phyloP scores from a whole-genome alignment of 2,888 invertebrate species.

The Gibbula magus region DNA sequence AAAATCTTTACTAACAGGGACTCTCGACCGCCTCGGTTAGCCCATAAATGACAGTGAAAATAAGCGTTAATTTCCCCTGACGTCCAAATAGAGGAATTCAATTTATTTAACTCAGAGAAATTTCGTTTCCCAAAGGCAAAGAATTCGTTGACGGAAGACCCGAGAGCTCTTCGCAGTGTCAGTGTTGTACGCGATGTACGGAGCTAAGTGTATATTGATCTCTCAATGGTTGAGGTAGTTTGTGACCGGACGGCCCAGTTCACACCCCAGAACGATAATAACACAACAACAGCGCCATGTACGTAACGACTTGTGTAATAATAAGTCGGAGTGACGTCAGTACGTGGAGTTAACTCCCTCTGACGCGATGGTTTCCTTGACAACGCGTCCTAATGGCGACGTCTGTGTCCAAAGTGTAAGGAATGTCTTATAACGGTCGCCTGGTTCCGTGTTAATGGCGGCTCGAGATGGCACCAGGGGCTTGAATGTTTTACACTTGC shows the following conservation, averaged over 20 bases:
- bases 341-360: not conserved
- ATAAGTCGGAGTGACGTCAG: slow-evolving; percentile 12
- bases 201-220: slow-evolving; percentile 2
- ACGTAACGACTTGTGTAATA: not conserved
- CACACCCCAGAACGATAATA: slow-evolving; percentile 5
- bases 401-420: not conserved
- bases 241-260: not conserved
- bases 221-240: not conserved
- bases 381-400: slow-evolving; percentile 12
- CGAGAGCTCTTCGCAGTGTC: not conserved
- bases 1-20: too few relatives aligned
- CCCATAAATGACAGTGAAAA: not conserved
- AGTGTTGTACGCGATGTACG: not conserved
- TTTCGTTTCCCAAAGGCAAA: not conserved
- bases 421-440: too few relatives aligned
- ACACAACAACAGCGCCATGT: not conserved
- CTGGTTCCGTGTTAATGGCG: too few relatives aligned
- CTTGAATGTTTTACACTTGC: too few relatives aligned
- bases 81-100: not conserved
- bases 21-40: not conserved
- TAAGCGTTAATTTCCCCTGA: not conserved
- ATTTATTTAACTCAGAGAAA: slow-evolving; percentile 12
- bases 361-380: slow-evolving; percentile 14
- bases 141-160: not conserved
- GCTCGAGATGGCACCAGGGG: too few relatives aligned